These are phyloP conservation scores for Channa argus DNA, from an alignment of 2,113 vertebrate species.

Conservation along the genomic window DNA sequence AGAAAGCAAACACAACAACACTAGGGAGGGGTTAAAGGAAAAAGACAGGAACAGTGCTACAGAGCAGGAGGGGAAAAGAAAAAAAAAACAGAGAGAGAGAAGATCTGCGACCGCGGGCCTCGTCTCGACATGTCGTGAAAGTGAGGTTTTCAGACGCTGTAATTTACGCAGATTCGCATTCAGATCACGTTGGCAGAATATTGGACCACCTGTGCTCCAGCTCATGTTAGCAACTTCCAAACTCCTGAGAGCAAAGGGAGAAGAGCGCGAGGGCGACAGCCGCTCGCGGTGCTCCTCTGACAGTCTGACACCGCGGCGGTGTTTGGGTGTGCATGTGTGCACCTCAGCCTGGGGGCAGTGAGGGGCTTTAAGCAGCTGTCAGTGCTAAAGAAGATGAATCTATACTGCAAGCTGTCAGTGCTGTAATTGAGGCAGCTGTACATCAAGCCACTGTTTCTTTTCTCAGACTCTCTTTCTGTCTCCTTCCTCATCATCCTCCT, in stretches of 20 bases:
- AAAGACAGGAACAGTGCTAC: not conserved
- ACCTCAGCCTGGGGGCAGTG: conserved; percentile 25
- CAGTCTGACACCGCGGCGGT: conserved; percentile 30
- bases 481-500: too few species aligned
- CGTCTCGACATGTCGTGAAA: conserved; percentile 69
- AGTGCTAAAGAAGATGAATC: conserved; percentile 48
- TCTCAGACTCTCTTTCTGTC: conserved; percentile 1
- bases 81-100: conserved; percentile 16
- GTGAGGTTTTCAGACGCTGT: conserved; percentile 72
- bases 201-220: conserved; percentile 66
- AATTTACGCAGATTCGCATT: conserved; percentile 68
- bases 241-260: conserved; percentile 33
- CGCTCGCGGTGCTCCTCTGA: conserved; percentile 32
- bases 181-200: conserved; percentile 64
- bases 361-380: conserved; percentile 37
- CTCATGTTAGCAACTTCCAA: conserved; percentile 50
- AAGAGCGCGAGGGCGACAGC: conserved; percentile 22
- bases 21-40: not conserved
- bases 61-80: conserved; percentile 9
- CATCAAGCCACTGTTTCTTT: not conserved
- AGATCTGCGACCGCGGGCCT: conserved; percentile 26
- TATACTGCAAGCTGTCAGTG: conserved; percentile 39
- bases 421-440: conserved; percentile 6
- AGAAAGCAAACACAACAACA: not conserved
- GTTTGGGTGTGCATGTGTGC: conserved; percentile 30